Base-by-base conservation (phyloP, 2,797 vertebrate genomes). In the Ammospiza maritima region DNA sequence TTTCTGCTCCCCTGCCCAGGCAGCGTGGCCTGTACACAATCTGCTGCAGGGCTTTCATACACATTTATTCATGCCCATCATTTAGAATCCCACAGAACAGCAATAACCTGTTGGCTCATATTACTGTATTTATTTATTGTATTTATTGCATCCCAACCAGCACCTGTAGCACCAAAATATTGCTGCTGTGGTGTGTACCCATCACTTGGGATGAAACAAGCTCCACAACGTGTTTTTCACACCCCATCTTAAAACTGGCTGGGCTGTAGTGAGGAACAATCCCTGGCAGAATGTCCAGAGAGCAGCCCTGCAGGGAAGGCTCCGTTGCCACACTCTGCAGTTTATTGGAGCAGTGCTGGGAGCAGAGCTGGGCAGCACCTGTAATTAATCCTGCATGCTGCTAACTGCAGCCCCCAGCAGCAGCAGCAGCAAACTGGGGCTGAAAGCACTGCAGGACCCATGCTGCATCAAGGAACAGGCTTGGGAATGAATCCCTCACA, bases 341-440 rank as follows among this genome's bases (percentile, higher is more conserved):
- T 45, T 75, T 89, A 96, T 94, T 30, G 90, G 85, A 96, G 91
- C 93, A 23, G 48, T 65, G 7, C 85, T 76, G 50, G 38, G 61
- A 85, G 88, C 10, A n/a, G 78, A 60, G 86, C 84, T 79, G 73
- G 84, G 79, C 94, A 88, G 75, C 73, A 94, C 88, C 95, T 88
- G 64, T 95, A 94, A 94, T 96, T 96, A 95, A 84, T 64, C 66
- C 78, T 75, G 61, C 56, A 61, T 44, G 60, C 71, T 91, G 67
- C 69, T 80, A 92, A 95, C 62, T 94, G 70, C 91, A 97, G 92
- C 71, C 56, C 87, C 86, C 56, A 58, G 56, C 90, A 94, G 67
- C 76, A 95, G 89, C 66, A 95, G 90, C 62, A 82, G 36, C 48
- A 80, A 9, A 38, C 36, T 18, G 19, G 42, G 61, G 88, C 77